phyloP scores from a whole-genome alignment of 2,888 invertebrate species.

The Tinea trinotella region DNA sequence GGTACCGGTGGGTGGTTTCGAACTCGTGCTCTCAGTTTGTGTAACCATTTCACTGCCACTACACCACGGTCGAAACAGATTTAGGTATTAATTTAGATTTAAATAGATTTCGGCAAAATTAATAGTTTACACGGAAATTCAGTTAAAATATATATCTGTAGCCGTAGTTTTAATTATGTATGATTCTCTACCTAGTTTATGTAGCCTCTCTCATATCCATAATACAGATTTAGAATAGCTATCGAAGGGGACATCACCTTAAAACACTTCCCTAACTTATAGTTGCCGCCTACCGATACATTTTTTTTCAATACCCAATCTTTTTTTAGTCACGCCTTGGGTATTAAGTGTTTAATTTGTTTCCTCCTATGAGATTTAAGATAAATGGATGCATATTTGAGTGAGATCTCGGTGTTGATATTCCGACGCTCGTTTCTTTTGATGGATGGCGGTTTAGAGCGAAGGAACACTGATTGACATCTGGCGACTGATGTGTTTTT shows the following conservation, averaged over 20 bases:
- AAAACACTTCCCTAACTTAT: constrained; percentile 22
- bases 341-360: constrained; percentile 71
- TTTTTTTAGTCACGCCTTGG: constrained; percentile 65
- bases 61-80: too few relatives aligned
- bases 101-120: too few relatives aligned
- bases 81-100: too few relatives aligned
- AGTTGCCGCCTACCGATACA: constrained; percentile 15
- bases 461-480: constrained; percentile 43
- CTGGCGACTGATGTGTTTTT: constrained; percentile 31
- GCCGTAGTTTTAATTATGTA: too few relatives aligned
- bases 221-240: not conserved
- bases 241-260: constrained; percentile 6
- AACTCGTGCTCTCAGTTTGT: too few relatives aligned
- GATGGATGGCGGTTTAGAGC: constrained; percentile 45
- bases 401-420: constrained; percentile 18
- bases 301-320: constrained; percentile 19
- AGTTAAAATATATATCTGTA: too few relatives aligned
- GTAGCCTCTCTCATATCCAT: not conserved
- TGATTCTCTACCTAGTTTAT: not conserved
- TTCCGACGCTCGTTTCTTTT: constrained; percentile 25
- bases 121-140: too few relatives aligned
- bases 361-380: constrained; percentile 45
- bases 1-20: too few relatives aligned
- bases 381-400: constrained; percentile 36
- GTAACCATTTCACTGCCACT: too few relatives aligned